Percentiles rank a stretch among this genome's conserved stretches.
phyloP scores from a whole-genome alignment of 2,888 invertebrate genomes.

The Pyrocoelia pectoralis region DNA sequence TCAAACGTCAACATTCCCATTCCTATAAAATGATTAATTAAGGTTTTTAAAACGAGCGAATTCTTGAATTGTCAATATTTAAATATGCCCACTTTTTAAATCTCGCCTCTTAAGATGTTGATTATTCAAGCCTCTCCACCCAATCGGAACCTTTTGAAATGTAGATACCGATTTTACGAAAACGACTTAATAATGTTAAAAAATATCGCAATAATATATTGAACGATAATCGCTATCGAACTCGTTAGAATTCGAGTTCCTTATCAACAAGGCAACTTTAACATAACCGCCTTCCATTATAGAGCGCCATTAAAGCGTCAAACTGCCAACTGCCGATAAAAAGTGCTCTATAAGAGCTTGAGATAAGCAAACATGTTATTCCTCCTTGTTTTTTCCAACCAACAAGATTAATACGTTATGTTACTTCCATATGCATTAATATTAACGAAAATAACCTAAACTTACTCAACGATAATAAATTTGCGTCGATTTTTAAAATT shows the following conservation, averaged over 20 bases:
- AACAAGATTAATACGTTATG: conserved; percentile 30
- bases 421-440: conserved; percentile 16
- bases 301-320: conserved; percentile 37
- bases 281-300: conserved; percentile 36
- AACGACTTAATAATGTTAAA: conserved; percentile 25
- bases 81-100: neutral
- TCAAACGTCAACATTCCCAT: conserved; percentile 21
- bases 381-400: conserved; percentile 28
- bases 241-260: conserved; percentile 33
- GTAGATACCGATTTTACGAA: conserved; percentile 14
- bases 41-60: conserved; percentile 5
- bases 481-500: neutral
- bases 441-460: neutral
- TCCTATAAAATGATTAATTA: conserved; percentile 18
- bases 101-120: neutral
- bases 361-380: conserved; percentile 36
- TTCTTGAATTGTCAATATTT: neutral
- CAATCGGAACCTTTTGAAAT: conserved; percentile 18
- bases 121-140: neutral
- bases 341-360: conserved; percentile 30
- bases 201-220: conserved; percentile 24
- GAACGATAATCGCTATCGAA: conserved; percentile 27
- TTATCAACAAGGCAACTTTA: conserved; percentile 29
- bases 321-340: conserved; percentile 34
- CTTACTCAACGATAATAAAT: neutral